Conservation (phyloP, 2,797 vertebrate genomes). For the Gephyroberyx darwinii region DNA sequence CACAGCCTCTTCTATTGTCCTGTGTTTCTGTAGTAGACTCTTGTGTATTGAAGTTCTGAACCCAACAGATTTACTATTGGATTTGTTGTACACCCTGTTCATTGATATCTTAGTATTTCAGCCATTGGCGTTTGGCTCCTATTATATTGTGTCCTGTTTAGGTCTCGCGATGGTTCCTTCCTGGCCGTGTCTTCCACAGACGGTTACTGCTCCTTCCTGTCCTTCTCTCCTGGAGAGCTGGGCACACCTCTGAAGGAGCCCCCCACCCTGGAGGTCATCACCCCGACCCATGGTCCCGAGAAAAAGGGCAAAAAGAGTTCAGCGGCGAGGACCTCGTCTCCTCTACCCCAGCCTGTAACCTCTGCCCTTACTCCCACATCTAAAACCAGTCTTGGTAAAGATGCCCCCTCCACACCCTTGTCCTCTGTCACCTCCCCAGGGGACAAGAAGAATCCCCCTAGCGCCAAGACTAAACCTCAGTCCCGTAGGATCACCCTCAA, state of each 20-base stretch:
- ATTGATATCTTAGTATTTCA: not conserved
- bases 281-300: constrained; percentile 78
- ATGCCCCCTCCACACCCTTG: constrained; percentile 37
- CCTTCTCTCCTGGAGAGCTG: constrained; percentile 91
- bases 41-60: not conserved
- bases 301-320: constrained; percentile 89
- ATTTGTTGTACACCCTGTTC: not conserved
- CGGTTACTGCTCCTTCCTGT: constrained; percentile 97
- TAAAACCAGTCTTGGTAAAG: constrained; percentile 47
- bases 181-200: constrained; percentile 97
- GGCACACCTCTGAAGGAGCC: constrained; percentile 90
- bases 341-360: constrained; percentile 73
- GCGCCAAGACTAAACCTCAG: constrained; percentile 77
- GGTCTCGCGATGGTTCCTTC: constrained; percentile 94
- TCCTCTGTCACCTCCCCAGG: constrained; percentile 73
- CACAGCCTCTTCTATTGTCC: not conserved
- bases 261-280: constrained; percentile 82
- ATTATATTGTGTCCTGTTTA: constrained; percentile 61
- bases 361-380: constrained; percentile 28
- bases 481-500: constrained; percentile 92
- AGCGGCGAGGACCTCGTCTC: constrained; percentile 73
- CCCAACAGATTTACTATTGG: not conserved
- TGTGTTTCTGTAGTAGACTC: not conserved
- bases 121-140: not conserved
- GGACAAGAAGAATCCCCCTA: constrained; percentile 81